Evolutionary conservation across 1,140 invertebrate genomes (phyloP).

Genomic region (Bombyx mandarina): DNA sequence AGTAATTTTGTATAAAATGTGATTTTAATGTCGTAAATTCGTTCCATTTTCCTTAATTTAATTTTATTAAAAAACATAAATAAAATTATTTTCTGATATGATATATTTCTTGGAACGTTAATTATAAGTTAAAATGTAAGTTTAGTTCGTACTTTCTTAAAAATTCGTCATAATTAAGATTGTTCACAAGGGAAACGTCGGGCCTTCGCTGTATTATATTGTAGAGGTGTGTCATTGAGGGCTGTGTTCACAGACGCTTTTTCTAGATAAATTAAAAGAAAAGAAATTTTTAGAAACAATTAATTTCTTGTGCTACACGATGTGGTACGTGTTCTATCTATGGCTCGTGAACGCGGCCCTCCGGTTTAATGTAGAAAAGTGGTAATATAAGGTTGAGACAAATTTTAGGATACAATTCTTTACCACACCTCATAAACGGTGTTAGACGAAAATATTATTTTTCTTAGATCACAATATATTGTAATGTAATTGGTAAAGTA

Average conservation of each 20-base stretch:
- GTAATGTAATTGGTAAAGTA: conserved; percentile 59
- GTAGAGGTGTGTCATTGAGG: conserved; percentile 10
- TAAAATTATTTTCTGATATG: not conserved
- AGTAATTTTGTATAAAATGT: too few species aligned
- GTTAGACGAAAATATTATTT: conserved; percentile 70
- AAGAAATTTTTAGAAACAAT: too few species aligned
- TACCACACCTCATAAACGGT: conserved; percentile 49
- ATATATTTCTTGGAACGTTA: not conserved
- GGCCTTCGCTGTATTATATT: conserved; percentile 24
- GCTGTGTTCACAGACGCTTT: too few species aligned
- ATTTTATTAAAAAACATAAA: not conserved
- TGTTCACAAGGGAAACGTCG: conserved; percentile 14
- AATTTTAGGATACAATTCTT: conserved; percentile 67
- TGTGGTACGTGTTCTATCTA: too few species aligned
- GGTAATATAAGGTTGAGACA: conserved; percentile 54
- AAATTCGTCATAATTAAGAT: too few species aligned
- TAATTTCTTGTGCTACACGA: too few species aligned
- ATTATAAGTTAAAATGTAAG: too few species aligned
- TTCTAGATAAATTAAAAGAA: too few species aligned
- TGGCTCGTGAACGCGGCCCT: conserved; percentile 1
- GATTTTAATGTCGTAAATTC: too few species aligned
- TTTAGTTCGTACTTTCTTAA: too few species aligned
- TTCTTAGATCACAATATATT: conserved; percentile 71
- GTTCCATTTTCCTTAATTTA: too few species aligned
- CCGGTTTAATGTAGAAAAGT: conserved; percentile 33